These are phyloP conservation scores for Rambutsinella grinnellia DNA, from an alignment of 2,888 invertebrate species.

Conservation along the genomic window DNA sequence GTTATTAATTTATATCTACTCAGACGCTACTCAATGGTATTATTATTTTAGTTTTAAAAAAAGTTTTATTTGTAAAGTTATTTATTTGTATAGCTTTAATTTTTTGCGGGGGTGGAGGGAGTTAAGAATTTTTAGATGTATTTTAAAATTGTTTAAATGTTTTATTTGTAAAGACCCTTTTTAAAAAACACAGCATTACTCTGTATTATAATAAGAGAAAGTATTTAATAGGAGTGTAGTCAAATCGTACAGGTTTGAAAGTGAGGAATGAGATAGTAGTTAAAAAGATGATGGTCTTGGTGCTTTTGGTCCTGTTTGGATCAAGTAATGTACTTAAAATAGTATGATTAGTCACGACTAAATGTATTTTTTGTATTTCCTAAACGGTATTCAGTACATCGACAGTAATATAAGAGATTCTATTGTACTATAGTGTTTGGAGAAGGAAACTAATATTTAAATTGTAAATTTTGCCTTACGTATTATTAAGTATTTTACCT, in stretches of 20 bases:
- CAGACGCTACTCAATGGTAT: constrained; percentile 55
- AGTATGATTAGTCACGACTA: too few relatives aligned
- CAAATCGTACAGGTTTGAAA: neutral
- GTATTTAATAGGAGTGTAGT: neutral
- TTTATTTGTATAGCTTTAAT: neutral
- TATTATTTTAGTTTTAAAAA: constrained; percentile 8
- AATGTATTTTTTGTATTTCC: neutral
- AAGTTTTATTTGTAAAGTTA: neutral
- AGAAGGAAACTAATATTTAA: neutral
- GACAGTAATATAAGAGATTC: constrained; percentile 26
- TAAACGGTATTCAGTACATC: constrained; percentile 7
- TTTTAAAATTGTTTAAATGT: too few relatives aligned
- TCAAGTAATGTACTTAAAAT: too few relatives aligned
- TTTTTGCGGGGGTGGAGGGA: neutral
- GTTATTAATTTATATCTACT: constrained; percentile 35
- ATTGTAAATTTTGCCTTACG: neutral
- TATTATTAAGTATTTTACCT: neutral
- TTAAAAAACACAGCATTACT: too few relatives aligned
- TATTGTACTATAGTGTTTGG: neutral
- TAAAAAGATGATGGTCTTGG: neutral
- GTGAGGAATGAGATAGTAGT: constrained; percentile 2
- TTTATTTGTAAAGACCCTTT: too few relatives aligned
- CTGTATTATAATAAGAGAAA: neutral
- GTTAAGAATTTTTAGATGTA: too few relatives aligned
- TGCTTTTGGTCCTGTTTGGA: too few relatives aligned